Base-by-base conservation (phyloP, 2,888 invertebrate species). In the Slavum lentiscoides region DNA sequence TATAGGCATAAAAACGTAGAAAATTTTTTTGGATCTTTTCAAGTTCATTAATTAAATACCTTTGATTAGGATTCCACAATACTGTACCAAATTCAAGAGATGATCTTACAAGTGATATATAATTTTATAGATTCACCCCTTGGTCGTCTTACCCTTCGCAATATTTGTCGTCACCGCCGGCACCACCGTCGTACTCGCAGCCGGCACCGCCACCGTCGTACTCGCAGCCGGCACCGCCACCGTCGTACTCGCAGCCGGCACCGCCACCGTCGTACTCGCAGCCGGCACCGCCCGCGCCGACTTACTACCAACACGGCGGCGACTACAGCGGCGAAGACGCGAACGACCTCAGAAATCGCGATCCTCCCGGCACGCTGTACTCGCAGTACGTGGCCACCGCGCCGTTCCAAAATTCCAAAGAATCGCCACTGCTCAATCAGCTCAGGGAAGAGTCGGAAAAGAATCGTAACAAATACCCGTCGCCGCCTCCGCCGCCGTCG, bases 321-420 rank as follows among this genome's bases (percentile, higher is more conserved):
- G 69, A 62, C 0, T 55, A 66, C 19, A 2, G 15, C 53, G 66
- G 17, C 17, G 66, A 74, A 30, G 37, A n/a, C 43, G 37, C 15
- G 49, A 49, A 13, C 15, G 61, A 73, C 59, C 59, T 73, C 5
- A n/a, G 72, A 43, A 73, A 83, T 17, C 82, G 82, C n/a, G 83
- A 83, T n/a, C 84, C 84, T 0, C 83, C 83, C 73, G 84, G 84
- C 83, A 84, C 82, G 83, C 69, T 70, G 13, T 69, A 82, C 70
- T 74, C 80, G 55, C 64, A 61, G n/a, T 68, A 39, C 21, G 37
- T 39, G 17, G 53, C 64, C 21, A 30, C 21, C 84, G 43, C 85
- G 84, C 76, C 84, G 85, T 88, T 88, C 85, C 84, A 85, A 81
- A 88, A 88, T 84, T 86, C 88, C 30, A 88, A 88, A 83, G 88